phyloP scores from a whole-genome alignment of 2,888 invertebrate species.

The Chrysolina haemoptera region DNA sequence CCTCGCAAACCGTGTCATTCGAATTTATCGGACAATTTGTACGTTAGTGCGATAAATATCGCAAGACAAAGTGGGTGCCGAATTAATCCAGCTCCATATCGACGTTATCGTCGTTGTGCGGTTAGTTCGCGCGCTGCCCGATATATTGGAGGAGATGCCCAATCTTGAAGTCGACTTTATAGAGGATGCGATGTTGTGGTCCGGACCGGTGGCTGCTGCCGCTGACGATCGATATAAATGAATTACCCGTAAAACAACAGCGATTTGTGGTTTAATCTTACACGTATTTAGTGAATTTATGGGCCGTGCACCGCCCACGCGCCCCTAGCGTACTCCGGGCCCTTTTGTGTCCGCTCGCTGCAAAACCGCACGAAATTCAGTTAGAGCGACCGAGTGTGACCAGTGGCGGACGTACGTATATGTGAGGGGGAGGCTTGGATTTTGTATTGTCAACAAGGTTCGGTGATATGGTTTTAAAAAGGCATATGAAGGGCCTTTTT shows the following conservation, averaged over 20 bases:
- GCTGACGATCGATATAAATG: slow-evolving; percentile 68
- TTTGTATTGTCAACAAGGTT: too few relatives aligned
- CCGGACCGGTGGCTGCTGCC: slow-evolving; percentile 52
- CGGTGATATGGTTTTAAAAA: too few relatives aligned
- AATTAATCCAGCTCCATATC: slow-evolving; percentile 43
- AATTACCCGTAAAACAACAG: slow-evolving; percentile 70
- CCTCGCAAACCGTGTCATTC: slow-evolving; percentile 1
- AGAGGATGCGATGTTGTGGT: slow-evolving; percentile 53
- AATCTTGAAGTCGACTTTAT: slow-evolving; percentile 46
- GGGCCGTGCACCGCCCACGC: slow-evolving; percentile 62
- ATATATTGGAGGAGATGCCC: slow-evolving; percentile 43
- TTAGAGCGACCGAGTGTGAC: slow-evolving; percentile 44
- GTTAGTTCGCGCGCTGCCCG: slow-evolving; percentile 32
- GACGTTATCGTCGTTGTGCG: slow-evolving; percentile 39
- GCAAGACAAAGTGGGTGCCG: slow-evolving; percentile 36
- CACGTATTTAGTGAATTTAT: slow-evolving; percentile 70
- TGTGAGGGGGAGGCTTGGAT: slow-evolving; percentile 7
- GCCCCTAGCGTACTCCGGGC: slow-evolving; percentile 51
- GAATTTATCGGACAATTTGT: slow-evolving; percentile 23
- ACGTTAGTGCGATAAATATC: slow-evolving; percentile 18
- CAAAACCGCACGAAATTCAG: slow-evolving; percentile 57
- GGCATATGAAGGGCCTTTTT: too few relatives aligned
- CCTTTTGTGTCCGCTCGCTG: slow-evolving; percentile 54
- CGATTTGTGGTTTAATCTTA: slow-evolving; percentile 71
- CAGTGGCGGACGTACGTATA: neutral